Evolutionary conservation across 1,140 invertebrate species (phyloP).

Genomic region (Teleogryllus occipitalis): DNA sequence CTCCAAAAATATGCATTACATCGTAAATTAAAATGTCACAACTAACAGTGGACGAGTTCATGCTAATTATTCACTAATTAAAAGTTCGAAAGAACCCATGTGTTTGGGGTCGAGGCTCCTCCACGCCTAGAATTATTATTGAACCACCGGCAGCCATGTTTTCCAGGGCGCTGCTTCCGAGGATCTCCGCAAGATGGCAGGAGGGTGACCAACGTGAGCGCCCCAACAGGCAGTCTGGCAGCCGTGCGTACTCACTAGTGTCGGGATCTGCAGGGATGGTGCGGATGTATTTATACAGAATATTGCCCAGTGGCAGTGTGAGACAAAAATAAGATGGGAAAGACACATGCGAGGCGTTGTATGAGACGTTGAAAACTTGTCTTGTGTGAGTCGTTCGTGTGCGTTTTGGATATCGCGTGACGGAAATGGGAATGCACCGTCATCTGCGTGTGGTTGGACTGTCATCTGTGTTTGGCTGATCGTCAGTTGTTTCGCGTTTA

Average conservation of each 20-base stretch:
- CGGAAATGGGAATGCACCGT: background rate
- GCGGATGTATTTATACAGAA: background rate
- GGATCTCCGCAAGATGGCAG: constrained; percentile 16
- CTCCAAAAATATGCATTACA: no score
- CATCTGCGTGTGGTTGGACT: background rate
- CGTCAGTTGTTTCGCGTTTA: constrained; percentile 17
- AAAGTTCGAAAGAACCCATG: background rate
- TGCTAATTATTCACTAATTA: background rate
- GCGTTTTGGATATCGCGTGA: background rate
- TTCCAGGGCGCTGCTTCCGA: constrained; percentile 7
- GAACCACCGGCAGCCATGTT: constrained; percentile 18
- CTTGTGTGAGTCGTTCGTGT: background rate
- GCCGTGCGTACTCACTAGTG: background rate
- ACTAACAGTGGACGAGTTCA: no score
- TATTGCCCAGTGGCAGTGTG: no score
- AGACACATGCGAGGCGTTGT: background rate
- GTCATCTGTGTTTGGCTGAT: constrained; percentile 4
- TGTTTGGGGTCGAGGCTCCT: constrained; percentile 1
- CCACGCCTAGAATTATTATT: constrained; percentile 12
- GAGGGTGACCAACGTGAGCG: background rate
- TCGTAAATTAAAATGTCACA: no score
- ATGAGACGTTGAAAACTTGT: background rate
- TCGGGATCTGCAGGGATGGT: background rate
- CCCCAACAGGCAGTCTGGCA: background rate
- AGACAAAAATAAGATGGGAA: background rate